These are phyloP conservation scores for Muntiacus reevesi DNA, from an alignment of 2,113 vertebrate species.

Conservation along the genomic window DNA sequence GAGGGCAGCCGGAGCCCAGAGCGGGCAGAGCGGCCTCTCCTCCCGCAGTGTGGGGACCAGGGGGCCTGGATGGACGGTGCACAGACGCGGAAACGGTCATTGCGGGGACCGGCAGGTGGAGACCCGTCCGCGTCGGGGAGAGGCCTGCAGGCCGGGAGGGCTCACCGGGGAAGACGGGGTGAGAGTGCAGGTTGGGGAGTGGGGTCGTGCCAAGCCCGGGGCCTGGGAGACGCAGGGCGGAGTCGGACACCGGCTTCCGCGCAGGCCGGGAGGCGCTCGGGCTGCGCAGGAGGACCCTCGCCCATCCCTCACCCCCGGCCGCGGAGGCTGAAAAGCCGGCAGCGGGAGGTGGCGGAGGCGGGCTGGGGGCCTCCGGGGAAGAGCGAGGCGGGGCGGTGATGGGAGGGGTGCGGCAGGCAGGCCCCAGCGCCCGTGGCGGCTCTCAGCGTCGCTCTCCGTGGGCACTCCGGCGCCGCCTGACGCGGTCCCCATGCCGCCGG, in stretches of 20 bases:
- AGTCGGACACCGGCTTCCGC: not conserved
- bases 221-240: not conserved
- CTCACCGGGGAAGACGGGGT: not conserved
- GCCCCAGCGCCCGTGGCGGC: rapidly evolving
- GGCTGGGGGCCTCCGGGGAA: not conserved
- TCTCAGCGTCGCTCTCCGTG: rapidly evolving
- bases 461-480: rapidly evolving
- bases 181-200: rapidly evolving
- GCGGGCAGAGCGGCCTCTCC: rapidly evolving
- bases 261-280: rapidly evolving
- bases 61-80: rapidly evolving
- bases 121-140: rapidly evolving
- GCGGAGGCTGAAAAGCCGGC: rapidly evolving
- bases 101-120: rapidly evolving
- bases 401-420: not conserved
- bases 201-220: rapidly evolving
- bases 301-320: not conserved
- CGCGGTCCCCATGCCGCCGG: rapidly evolving
- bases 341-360: rapidly evolving
- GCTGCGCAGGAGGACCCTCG: rapidly evolving
- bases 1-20: not conserved
- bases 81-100: rapidly evolving
- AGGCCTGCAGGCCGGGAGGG: not conserved
- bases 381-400: too few species aligned
- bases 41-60: rapidly evolving